Evolutionary conservation across 2,113 vertebrate species (phyloP), one percentile per base, ranked within the genome.

Genomic region (Lasiurus borealis): DNA sequence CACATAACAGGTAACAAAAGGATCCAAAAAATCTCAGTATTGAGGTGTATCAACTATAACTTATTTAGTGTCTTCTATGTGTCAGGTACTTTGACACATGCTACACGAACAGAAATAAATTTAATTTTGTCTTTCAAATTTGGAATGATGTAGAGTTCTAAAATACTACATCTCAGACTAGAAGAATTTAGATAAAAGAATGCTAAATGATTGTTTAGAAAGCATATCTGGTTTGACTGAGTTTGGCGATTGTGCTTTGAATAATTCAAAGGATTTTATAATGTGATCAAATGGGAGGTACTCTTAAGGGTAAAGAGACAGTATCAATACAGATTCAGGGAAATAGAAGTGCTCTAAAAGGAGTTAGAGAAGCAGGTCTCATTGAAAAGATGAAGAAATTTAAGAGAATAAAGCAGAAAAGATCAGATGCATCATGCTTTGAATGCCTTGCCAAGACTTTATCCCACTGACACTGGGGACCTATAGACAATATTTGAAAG

Each of bases 61-160:
- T 93, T 91, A 84, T 66, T 83, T 93, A 82, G 71, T 88, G 36
- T 77, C 23, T 78, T 23, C 9, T 44, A 19, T 21, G 5, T 15
- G 11, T 69, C 9, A 69, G 34, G 9, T 46, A 57, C 46, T 71
- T 85, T 62, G 50, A 48, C 27, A 34, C 34, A 10, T 78, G 36
- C 23, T 81, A 18, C 27, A 52, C 48, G 46, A 27, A 40, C 31
- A 50, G 27, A 91, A 88, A 52, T 84, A 66, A 88, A 78, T 84
- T 76, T 36, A 76, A 25, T 83, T 66, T 92, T 62, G 44, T 82
- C 52, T 62, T 95, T 87, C 40, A 87, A 66, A 78, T 44, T 78
- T 48, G 4, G 16, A 29, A 95, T 90, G 52, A 64, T 21, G 14
- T 16, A 72, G 9, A 66, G 3, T 29, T 92, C 21, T 34, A 36